phyloP scores from a whole-genome alignment of 2,797 vertebrate genomes.

The Cossypha niveicapilla region DNA sequence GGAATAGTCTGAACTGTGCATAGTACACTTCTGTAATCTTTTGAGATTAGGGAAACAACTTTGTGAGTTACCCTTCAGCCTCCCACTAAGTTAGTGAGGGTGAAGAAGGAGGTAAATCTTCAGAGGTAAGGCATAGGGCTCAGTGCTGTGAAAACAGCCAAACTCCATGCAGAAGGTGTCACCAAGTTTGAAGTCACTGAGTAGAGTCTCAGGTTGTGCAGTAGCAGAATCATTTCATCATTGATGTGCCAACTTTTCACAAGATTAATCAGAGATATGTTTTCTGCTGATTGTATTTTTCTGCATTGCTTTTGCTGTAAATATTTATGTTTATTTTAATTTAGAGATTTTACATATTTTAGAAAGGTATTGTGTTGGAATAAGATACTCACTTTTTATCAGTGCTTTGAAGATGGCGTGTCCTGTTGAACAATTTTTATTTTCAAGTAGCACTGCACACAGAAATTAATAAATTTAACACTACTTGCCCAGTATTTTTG shows the following conservation, averaged over 20 bases:
- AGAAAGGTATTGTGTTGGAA: neutral
- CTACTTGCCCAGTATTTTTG: neutral
- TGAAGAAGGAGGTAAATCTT: neutral
- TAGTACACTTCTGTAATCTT: neutral
- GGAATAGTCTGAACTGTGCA: neutral
- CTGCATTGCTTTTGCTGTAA: neutral
- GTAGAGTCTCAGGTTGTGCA: neutral
- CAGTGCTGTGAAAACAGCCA: neutral
- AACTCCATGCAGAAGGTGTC: neutral
- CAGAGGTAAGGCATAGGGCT: neutral
- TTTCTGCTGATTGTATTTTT: neutral
- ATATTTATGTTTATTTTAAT: neutral
- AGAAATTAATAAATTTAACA: neutral
- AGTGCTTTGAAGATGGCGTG: neutral
- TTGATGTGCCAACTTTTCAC: neutral
- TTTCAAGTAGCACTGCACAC: neutral
- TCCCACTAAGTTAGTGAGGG: neutral
- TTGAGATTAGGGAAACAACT: neutral
- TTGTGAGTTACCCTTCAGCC: neutral
- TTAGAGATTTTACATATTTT: neutral
- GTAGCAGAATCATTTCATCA: neutral
- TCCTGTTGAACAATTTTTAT: neutral
- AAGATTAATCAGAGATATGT: neutral
- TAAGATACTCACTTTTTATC: neutral
- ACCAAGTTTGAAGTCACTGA: neutral